Conservation (phyloP, 2,113 vertebrate genomes). For the Festucalex cinctus region DNA sequence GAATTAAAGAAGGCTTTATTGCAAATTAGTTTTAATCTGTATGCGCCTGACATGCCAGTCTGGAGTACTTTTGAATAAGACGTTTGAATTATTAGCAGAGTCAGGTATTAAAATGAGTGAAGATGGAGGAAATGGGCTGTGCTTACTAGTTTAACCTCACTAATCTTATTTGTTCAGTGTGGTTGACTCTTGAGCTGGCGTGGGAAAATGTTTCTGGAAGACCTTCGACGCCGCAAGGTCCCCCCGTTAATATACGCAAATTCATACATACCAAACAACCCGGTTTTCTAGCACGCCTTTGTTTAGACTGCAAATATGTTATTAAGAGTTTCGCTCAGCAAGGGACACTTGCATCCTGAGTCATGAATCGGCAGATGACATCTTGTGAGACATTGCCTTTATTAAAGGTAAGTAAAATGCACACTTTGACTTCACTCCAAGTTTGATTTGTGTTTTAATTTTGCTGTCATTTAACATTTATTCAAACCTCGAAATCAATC, state of each 20-base stretch:
- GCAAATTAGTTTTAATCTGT: not conserved
- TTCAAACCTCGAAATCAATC: not conserved
- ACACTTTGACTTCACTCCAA: not conserved
- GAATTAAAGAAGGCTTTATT: not conserved
- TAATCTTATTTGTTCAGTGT: slow-evolving; percentile 81
- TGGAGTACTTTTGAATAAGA: not conserved
- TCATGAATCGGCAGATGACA: slow-evolving; percentile 36
- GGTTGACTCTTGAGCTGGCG: slow-evolving; percentile 72
- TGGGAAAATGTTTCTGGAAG: slow-evolving; percentile 71
- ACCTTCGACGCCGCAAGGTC: slow-evolving; percentile 43
- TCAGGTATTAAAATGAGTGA: slow-evolving; percentile 50
- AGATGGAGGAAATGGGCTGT: slow-evolving; percentile 58
- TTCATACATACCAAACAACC: slow-evolving; percentile 44
- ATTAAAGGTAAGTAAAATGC: slow-evolving; percentile 50
- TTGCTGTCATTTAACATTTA: not conserved
- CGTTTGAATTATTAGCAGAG: slow-evolving; percentile 14
- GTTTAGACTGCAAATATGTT: not conserved
- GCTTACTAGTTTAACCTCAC: slow-evolving; percentile 62
- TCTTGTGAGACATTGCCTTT: slow-evolving; percentile 52
- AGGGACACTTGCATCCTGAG: slow-evolving; percentile 22
- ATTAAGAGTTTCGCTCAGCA: slow-evolving; percentile 10
- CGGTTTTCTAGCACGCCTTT: slow-evolving; percentile 28
- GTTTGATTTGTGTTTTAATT: not conserved
- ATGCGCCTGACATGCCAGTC: not conserved
- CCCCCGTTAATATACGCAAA: slow-evolving; percentile 50